phyloP scores from a whole-genome alignment of 2,797 vertebrate species.

The Aldrovandia affinis region DNA sequence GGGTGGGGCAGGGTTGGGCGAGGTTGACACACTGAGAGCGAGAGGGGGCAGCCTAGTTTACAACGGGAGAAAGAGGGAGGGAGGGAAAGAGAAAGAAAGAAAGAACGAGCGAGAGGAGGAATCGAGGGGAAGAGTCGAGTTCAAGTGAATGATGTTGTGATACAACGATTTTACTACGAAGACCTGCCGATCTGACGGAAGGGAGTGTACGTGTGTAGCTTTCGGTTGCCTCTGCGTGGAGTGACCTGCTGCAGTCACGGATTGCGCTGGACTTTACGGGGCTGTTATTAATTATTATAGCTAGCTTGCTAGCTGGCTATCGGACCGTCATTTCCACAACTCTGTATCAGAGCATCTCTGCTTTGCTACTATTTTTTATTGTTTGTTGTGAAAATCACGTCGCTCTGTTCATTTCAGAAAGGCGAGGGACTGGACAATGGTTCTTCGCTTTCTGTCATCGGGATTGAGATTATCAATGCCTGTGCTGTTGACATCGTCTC shows the following conservation, averaged over 20 bases:
- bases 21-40: conserved; percentile 76
- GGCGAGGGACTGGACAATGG: conserved; percentile 36
- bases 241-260: conserved; percentile 39
- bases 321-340: conserved; percentile 45
- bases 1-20: conserved; percentile 77
- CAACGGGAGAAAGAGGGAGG: conserved; percentile 79
- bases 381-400: conserved; percentile 50
- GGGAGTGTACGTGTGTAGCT: conserved; percentile 32
- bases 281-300: conserved; percentile 39
- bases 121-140: conserved; percentile 63
- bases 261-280: conserved; percentile 41
- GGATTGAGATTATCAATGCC: conserved; percentile 44
- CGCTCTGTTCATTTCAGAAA: conserved; percentile 21
- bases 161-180: conserved; percentile 58
- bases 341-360: conserved; percentile 52
- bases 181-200: conserved; percentile 38
- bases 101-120: conserved; percentile 60
- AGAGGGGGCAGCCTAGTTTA: conserved; percentile 74
- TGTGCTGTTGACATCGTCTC: conserved; percentile 38
- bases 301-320: conserved; percentile 63
- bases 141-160: conserved; percentile 54
- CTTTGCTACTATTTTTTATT: conserved; percentile 38
- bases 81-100: conserved; percentile 61
- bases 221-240: conserved; percentile 35
- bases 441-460: conserved; percentile 50